Base-by-base conservation (phyloP, 2,797 vertebrate species). In the Ceryle rudis region DNA sequence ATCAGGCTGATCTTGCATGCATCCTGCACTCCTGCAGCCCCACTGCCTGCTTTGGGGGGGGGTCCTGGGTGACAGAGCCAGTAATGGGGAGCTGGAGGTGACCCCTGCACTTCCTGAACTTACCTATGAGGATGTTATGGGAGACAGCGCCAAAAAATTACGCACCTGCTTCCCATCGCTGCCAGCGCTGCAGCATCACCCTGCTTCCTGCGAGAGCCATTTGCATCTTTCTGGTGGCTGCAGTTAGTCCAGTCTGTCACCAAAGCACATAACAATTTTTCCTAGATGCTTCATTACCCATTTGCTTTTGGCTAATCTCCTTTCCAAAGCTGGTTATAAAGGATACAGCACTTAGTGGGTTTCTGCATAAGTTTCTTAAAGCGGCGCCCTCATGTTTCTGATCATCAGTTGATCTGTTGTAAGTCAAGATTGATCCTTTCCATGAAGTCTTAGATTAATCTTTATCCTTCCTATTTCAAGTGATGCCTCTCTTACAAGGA, bases 191-290 rank as follows among this genome's bases (percentile, higher is more conserved):
- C 33, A 33, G 41, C 9, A 5, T 41, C 22, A 47, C 14, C 28
- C 7, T 5, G 8, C 33, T 35, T 15, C 54, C 47, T 6, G 39
- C 1, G 2, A 41, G 25, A 35, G 0, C 1, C 0, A 0, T 51
- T 74, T n/a, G 11, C 20, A 14, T 51, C 44, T 77, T 29, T 26
- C 37, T 25, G 26, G 52, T 29, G 60, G 25, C 10, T 46, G 39
- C 57, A 35, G 21, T 13, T 22, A 47, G 33, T n/a, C 25, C 11
- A 2, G 23, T 60, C 54, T 67, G 37, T 61, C 47, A 28, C 21
- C 0, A 2, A 29, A 78, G 31, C 31, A 14, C 28, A n/a, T 42
- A 31, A 31, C 39, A 19, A 3, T 31, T 65, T 60, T 47, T 66
- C 35, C 10, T 31, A 11, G 16, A 4, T 69, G 25, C 23, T 51